Percentiles rank a stretch among this genome's conserved stretches.
Evolutionary conservation across 2,888 invertebrate genomes (phyloP).

Genomic region (Amblyteles armatorius): DNA sequence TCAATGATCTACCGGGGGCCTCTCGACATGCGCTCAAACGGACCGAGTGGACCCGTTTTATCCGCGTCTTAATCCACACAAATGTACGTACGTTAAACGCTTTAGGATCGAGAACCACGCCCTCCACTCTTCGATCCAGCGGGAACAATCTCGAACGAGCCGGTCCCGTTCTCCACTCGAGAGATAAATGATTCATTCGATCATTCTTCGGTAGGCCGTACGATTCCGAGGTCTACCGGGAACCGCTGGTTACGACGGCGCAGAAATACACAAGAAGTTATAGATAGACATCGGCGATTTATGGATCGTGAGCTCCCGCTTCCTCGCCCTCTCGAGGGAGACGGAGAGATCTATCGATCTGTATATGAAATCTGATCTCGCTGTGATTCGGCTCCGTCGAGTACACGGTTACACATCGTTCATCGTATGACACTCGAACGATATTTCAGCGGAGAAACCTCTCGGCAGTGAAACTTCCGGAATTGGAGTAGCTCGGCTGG

Average conservation of each 20-base stretch:
- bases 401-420: not conserved
- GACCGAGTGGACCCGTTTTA: constrained; percentile 1
- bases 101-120: constrained; percentile 40
- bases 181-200: constrained; percentile 50
- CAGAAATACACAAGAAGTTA: not conserved
- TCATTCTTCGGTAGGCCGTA: not conserved
- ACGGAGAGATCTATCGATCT: constrained; percentile 36
- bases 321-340: not conserved
- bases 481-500: constrained; percentile 37
- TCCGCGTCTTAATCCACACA: constrained; percentile 5
- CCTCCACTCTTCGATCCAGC: constrained; percentile 30
- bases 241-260: not conserved
- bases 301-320: constrained; percentile 15
- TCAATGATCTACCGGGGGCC: constrained; percentile 4
- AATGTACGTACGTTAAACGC: not conserved
- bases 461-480: constrained; percentile 58
- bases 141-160: constrained; percentile 45
- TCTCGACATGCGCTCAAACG: not conserved
- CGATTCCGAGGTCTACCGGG: not conserved
- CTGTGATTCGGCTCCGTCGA: constrained; percentile 28
- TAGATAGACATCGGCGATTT: constrained; percentile 27
- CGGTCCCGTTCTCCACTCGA: constrained; percentile 27
- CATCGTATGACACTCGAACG: constrained; percentile 1
- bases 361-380: constrained; percentile 34
- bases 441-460: constrained; percentile 26